phyloP scores from a whole-genome alignment of 2,113 vertebrate species.

The Nothobranchius kuhntae region DNA sequence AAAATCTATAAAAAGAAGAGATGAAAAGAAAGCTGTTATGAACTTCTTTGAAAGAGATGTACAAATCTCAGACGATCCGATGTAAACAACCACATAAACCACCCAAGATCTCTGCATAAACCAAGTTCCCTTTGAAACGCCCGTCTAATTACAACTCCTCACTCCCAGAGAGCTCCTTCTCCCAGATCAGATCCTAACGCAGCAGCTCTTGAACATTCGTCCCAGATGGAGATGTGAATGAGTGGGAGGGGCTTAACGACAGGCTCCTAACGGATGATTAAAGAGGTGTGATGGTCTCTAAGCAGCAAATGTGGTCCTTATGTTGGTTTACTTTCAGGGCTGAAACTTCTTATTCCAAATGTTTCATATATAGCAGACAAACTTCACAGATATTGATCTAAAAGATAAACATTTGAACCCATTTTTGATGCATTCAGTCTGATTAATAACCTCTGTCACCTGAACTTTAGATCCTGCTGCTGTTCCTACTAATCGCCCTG shows the following conservation, averaged over 20 bases:
- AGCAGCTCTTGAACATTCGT: conserved; percentile 5
- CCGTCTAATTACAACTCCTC: conserved; percentile 31
- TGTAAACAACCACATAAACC: conserved; percentile 11
- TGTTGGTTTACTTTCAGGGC: too few relatives aligned
- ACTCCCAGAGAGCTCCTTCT: background rate
- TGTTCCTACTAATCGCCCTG: conserved; percentile 68
- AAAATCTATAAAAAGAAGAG: background rate
- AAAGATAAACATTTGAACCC: background rate
- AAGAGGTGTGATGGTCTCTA: too few relatives aligned
- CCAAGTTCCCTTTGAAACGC: conserved; percentile 10
- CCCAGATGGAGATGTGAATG: conserved; percentile 6
- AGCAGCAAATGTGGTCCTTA: too few relatives aligned
- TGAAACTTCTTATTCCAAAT: too few relatives aligned
- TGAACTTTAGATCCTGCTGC: conserved; percentile 64
- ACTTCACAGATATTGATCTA: too few relatives aligned
- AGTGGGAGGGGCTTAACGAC: background rate
- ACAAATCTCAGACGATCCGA: too few relatives aligned
- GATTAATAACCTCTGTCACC: conserved; percentile 10
- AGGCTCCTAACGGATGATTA: too few relatives aligned
- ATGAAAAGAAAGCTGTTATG: too few relatives aligned
- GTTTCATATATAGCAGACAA: too few relatives aligned
- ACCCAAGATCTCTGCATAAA: conserved; percentile 8
- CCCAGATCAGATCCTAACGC: background rate
- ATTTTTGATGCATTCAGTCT: background rate
- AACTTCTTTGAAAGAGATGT: too few relatives aligned